Percentiles rank a stretch among this genome's conserved stretches.
Conservation (phyloP, 2,888 invertebrate genomes). For the Onthophagus sagittarius region DNA sequence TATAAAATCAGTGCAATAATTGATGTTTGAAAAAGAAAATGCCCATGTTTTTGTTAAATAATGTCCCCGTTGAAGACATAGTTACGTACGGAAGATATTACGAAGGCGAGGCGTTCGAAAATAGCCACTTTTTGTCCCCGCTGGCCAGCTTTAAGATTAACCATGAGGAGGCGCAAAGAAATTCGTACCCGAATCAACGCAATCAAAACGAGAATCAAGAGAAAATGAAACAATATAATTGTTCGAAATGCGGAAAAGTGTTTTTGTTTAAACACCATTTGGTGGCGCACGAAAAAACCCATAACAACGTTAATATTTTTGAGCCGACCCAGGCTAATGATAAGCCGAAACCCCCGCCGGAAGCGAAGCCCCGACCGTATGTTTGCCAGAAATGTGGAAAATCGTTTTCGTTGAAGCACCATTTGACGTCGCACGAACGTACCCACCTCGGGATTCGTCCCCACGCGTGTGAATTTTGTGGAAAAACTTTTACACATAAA, state of each 20-base stretch:
- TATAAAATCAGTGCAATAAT: neutral
- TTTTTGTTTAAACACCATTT: constrained; percentile 81
- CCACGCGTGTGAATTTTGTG: constrained; percentile 74
- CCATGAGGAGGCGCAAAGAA: constrained; percentile 24
- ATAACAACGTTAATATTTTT: constrained; percentile 60
- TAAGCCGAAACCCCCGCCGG: constrained; percentile 14
- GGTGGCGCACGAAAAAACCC: constrained; percentile 77
- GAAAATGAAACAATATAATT: constrained; percentile 73
- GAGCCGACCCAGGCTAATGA: constrained; percentile 8
- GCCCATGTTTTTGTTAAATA: constrained; percentile 33
- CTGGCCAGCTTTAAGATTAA: constrained; percentile 30
- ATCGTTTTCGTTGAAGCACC: constrained; percentile 78
- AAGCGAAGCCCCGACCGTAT: constrained; percentile 56
- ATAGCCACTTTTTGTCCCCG: constrained; percentile 29
- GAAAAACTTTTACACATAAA: constrained; percentile 77
- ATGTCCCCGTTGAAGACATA: constrained; percentile 27
- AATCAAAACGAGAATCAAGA: constrained; percentile 18
- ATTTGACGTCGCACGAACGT: constrained; percentile 77
- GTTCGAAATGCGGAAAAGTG: constrained; percentile 80
- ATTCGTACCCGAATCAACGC: constrained; percentile 15
- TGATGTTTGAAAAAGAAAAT: constrained; percentile 10
- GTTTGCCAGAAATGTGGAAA: constrained; percentile 81
- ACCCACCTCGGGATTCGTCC: constrained; percentile 79
- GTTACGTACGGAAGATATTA: constrained; percentile 24
- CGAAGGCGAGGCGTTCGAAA: constrained; percentile 29